Base-by-base conservation (phyloP, 2,888 invertebrate species). In the Amblyjoppa fuscipennis region DNA sequence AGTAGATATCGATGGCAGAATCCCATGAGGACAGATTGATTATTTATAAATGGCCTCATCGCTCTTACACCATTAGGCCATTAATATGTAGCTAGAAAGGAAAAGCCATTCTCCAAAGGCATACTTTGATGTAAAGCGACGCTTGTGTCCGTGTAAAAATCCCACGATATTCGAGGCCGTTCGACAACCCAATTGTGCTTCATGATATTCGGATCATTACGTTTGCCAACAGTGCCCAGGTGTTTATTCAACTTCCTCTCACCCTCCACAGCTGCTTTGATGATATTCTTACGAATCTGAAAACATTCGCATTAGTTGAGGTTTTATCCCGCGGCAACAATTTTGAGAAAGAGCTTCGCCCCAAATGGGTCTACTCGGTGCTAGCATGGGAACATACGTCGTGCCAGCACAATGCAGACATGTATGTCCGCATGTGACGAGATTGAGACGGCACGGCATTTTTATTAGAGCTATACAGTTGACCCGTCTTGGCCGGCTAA, bases 151-250 rank as follows among this genome's bases (percentile, higher is more conserved):
- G 90, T 81, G 76, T 91, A 90, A 92, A 95, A 95, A 90, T 95
- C 95, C 95, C 95, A 95, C 3, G 95, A 95, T 93, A 95, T 95
- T 66, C 93, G 94, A 28, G 95, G 95, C 25, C 95, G 91, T 83
- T 95, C 93, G 51, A 94, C 92, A 1, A 95, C 94, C 95, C 95
- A 95, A 74, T 91, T 93, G 74, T 93, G 91, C 64, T 91, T 93
- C 51, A 90, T 89, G 49, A 90, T 74, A 34, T 84, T 88, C 28
- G 89, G 70, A 77, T 93, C 93, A 78, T 83, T 90, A 9, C 71
- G 68, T 82, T 92, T 93, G 31, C 83, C 87, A 13, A 89, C 71
- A 45, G 89, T 87, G 90, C 92, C 88, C 75, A 88, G 88, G 75
- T 92, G 91, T 85, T 91, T 92, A 73, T 89, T 91, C 69, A 93